Percentiles rank a stretch among this genome's conserved stretches.
phyloP scores from a whole-genome alignment of 2,113 vertebrate genomes.

The Chaetodon trifascialis region DNA sequence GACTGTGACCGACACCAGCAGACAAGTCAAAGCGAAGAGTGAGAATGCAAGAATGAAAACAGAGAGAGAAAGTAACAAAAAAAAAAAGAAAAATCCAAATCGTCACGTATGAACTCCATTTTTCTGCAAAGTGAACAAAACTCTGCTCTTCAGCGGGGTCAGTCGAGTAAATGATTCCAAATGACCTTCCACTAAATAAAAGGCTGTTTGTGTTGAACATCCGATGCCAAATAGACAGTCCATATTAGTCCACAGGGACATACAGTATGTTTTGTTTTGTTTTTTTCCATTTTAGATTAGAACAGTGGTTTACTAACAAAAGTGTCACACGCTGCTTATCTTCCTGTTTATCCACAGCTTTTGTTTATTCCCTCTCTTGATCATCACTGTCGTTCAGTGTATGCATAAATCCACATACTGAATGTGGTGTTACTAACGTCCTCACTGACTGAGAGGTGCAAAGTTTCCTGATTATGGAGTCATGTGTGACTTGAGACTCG shows the following conservation, averaged over 20 bases:
- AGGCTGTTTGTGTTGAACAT: background rate
- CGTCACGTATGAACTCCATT: background rate
- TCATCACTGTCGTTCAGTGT: background rate
- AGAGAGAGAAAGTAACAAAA: background rate
- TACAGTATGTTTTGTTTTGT: background rate
- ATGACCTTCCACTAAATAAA: background rate
- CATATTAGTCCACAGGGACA: background rate
- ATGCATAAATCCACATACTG: background rate
- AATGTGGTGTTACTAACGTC: background rate
- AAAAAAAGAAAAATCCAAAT: background rate
- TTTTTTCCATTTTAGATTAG: background rate
- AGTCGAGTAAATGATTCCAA: background rate
- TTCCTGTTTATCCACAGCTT: background rate
- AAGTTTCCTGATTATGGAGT: background rate
- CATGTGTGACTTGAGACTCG: slow-evolving; percentile 11
- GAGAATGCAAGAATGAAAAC: no score
- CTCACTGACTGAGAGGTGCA: background rate
- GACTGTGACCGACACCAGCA: background rate
- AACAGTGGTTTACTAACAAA: background rate
- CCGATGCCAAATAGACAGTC: background rate
- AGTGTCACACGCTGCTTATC: background rate
- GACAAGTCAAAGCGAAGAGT: background rate
- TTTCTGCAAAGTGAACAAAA: background rate
- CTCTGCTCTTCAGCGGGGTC: background rate
- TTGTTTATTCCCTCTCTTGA: background rate